phyloP scores from a whole-genome alignment of 2,113 vertebrate species.

The Myiozetetes cayanensis region DNA sequence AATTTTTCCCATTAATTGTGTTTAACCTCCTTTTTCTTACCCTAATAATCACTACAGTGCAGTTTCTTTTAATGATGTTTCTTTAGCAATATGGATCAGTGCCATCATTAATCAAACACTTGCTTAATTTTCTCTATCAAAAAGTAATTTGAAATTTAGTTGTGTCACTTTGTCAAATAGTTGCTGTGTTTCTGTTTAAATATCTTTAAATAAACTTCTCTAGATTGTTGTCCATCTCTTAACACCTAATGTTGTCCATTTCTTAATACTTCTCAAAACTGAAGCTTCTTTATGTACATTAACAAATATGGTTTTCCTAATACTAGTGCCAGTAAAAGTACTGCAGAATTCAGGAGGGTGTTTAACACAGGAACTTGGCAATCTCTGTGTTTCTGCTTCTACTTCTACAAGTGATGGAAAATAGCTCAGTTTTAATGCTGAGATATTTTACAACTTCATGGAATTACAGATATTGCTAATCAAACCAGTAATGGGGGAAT shows the following conservation, averaged over 20 bases:
- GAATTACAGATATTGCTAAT: constrained; percentile 19
- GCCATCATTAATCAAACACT: neutral
- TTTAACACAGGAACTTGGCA: neutral
- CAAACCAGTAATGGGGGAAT: neutral
- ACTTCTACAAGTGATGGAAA: neutral
- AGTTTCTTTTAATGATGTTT: neutral
- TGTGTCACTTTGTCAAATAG: neutral
- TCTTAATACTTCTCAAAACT: neutral
- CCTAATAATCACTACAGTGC: neutral
- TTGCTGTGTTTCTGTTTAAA: neutral
- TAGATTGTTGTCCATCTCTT: neutral
- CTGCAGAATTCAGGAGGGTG: neutral
- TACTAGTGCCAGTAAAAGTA: neutral
- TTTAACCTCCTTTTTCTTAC: neutral
- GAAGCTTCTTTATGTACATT: neutral
- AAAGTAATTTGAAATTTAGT: neutral
- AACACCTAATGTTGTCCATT: neutral
- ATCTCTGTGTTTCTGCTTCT: neutral
- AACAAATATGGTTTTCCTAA: neutral
- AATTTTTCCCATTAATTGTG: neutral
- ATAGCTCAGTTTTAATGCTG: neutral
- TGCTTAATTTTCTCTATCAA: neutral
- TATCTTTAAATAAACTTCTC: neutral
- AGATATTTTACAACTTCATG: neutral
- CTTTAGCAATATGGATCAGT: neutral